phyloP scores from a whole-genome alignment of 2,888 invertebrate species.

The Mesorhabditis spiculigera region DNA sequence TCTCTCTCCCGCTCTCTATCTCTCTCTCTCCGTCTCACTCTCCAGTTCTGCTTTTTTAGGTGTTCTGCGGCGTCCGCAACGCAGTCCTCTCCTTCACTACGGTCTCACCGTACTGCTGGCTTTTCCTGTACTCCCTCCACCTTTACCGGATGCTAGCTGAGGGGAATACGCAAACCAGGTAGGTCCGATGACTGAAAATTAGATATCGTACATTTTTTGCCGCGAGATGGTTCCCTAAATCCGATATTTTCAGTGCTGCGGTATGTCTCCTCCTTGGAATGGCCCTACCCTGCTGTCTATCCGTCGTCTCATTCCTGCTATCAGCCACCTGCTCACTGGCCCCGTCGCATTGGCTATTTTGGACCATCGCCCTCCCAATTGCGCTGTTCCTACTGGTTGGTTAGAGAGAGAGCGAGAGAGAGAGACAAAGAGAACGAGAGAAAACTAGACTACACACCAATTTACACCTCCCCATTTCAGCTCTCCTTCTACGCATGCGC shows the following conservation, averaged over 20 bases:
- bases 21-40: neutral
- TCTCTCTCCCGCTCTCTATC: too few species aligned
- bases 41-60: constrained; percentile 15
- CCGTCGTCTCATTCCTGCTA: constrained; percentile 39
- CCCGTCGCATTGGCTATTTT: constrained; percentile 39
- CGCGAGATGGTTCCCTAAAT: neutral
- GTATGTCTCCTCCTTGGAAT: constrained; percentile 44
- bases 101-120: constrained; percentile 47
- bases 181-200: neutral
- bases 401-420: neutral
- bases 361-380: constrained; percentile 47
- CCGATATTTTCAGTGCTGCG: constrained; percentile 23
- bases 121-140: constrained; percentile 48
- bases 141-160: constrained; percentile 45
- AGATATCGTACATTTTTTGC: neutral
- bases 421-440: too few species aligned
- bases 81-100: constrained; percentile 46
- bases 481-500: constrained; percentile 50
- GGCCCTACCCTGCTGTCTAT: constrained; percentile 38
- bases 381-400: constrained; percentile 42
- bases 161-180: constrained; percentile 33
- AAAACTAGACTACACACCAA: neutral
- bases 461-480: constrained; percentile 18
- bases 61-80: constrained; percentile 49
- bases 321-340: constrained; percentile 37